Evolutionary conservation across 2,113 vertebrate genomes (phyloP).

Genomic region (Arizona elegans): DNA sequence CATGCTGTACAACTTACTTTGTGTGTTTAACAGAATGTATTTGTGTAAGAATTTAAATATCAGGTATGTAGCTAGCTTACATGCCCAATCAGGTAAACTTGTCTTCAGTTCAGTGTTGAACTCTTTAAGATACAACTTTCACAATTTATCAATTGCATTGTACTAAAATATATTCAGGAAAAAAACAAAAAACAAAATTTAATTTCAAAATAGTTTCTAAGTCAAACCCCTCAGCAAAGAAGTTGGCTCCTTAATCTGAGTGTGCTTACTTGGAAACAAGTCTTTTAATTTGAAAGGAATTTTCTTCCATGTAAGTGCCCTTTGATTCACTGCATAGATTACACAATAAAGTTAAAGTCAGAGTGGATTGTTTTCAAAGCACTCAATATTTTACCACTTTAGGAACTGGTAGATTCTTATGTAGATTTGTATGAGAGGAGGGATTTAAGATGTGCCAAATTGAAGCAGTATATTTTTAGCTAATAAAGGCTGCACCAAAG

Average conservation of each 20-base stretch:
- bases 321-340: conserved; percentile 15
- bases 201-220: conserved; percentile 27
- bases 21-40: conserved; percentile 72
- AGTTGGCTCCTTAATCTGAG: background rate
- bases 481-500: conserved; percentile 23
- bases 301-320: conserved; percentile 9
- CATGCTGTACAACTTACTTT: conserved; percentile 72
- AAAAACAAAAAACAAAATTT: conserved; percentile 10
- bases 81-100: conserved; percentile 52
- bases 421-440: conserved; percentile 10
- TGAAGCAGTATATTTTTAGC: conserved; percentile 28
- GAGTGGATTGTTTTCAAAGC: conserved; percentile 30
- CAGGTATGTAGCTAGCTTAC: conserved; percentile 52
- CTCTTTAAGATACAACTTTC: conserved; percentile 58
- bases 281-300: background rate
- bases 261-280: conserved; percentile 12
- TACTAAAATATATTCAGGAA: conserved; percentile 45
- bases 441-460: conserved; percentile 35
- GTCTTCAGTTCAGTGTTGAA: conserved; percentile 57
- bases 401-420: conserved; percentile 2
- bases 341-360: conserved; percentile 37
- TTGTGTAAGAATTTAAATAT: conserved; percentile 69
- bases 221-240: conserved; percentile 34
- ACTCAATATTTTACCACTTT: conserved; percentile 22
- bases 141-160: conserved; percentile 53